These are phyloP conservation scores for Ardeotis arabs DNA, from an alignment of 2,113 vertebrate genomes.

Conservation along the genomic window DNA sequence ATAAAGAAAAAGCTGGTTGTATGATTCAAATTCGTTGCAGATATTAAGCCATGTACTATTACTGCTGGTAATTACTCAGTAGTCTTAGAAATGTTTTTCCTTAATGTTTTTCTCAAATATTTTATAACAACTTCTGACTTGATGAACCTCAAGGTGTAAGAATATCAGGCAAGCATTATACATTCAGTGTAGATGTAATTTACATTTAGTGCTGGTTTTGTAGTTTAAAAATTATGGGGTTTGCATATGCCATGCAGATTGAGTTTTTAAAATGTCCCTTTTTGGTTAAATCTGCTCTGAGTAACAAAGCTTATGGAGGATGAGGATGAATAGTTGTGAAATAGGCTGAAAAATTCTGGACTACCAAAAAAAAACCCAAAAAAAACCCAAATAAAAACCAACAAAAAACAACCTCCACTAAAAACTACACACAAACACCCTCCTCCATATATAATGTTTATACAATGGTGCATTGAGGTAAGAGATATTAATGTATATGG, in stretches of 20 bases:
- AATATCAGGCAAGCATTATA: background rate
- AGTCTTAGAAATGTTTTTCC: background rate
- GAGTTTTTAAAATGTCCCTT: background rate
- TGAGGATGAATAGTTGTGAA: background rate
- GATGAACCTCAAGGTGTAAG: background rate
- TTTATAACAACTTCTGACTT: background rate
- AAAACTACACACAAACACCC: background rate
- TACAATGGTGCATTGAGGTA: background rate
- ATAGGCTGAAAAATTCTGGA: background rate
- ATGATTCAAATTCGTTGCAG: background rate
- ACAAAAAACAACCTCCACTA: background rate
- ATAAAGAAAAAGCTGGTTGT: background rate
- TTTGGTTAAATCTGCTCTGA: background rate
- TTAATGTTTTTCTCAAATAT: background rate
- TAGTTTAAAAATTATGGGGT: background rate
- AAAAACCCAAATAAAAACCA: background rate
- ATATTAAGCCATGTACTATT: constrained; percentile 1
- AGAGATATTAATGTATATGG: background rate
- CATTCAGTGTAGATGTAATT: background rate
- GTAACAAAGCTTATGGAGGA: background rate
- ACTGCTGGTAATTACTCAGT: constrained; percentile 27
- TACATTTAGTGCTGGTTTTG: background rate
- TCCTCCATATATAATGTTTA: background rate
- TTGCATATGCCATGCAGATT: background rate
- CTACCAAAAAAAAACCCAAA: background rate